These are phyloP conservation scores for Zootermopsis nevadensis DNA, from an alignment of 2,888 invertebrate species.

Conservation along the genomic window DNA sequence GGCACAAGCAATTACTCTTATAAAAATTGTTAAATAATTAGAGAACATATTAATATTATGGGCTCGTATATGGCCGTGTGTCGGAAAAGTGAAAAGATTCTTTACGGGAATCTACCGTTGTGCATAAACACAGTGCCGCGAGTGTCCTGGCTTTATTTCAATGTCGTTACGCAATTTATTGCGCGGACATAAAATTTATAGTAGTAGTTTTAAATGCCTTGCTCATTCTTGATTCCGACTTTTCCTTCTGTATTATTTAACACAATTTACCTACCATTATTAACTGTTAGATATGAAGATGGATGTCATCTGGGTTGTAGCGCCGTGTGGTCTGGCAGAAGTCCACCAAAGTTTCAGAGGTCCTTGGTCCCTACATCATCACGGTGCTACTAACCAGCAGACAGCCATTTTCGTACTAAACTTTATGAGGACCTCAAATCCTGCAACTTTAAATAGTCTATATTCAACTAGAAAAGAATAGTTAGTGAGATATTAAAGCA, in stretches of 20 bases:
- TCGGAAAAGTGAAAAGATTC: background rate
- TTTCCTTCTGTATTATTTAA: background rate
- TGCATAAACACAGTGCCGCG: slow-evolving; percentile 30
- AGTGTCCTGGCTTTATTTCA: background rate
- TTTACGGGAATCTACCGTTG: slow-evolving; percentile 29
- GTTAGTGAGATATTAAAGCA: too few relatives aligned
- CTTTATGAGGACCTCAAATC: too few relatives aligned
- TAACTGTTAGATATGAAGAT: background rate
- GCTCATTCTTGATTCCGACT: background rate
- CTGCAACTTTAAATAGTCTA: too few relatives aligned
- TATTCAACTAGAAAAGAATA: too few relatives aligned
- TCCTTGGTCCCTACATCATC: too few relatives aligned
- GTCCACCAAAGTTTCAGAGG: too few relatives aligned
- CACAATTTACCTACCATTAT: background rate
- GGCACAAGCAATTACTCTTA: slow-evolving; percentile 2
- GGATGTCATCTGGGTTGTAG: too few relatives aligned
- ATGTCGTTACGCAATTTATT: slow-evolving; percentile 39
- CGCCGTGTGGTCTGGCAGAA: too few relatives aligned
- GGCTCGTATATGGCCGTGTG: slow-evolving; percentile 27
- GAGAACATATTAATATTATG: slow-evolving; percentile 13
- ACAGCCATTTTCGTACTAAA: too few relatives aligned
- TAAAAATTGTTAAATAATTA: slow-evolving; percentile 28
- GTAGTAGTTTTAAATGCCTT: slow-evolving; percentile 27
- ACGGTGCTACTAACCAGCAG: too few relatives aligned
- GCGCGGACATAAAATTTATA: slow-evolving; percentile 28